Base-by-base conservation (phyloP, 2,888 invertebrate species). In the Sinohyriopsis cumingii region DNA sequence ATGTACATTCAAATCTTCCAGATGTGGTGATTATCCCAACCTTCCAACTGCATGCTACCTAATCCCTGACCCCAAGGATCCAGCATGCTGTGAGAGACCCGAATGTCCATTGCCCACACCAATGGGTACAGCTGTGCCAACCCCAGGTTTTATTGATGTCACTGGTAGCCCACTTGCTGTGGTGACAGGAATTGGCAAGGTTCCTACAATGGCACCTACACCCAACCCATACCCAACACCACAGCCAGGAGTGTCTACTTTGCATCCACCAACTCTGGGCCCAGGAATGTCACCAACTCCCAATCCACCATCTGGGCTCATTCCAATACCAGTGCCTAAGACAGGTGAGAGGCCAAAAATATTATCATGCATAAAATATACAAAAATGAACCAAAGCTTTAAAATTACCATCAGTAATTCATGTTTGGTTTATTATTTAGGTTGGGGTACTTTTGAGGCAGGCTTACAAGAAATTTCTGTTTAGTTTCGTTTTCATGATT, bases 61-160 rank as follows among this genome's bases (percentile, higher is more conserved):
- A 59, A 78, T 81, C 7, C 78, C 83, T n/a, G 82, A 83, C 65
- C 80, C 81, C 20, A 75, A 75, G 12, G 83, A 83, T 60, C 83
- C 83, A 24, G 71, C 76, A 53, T 83, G 83, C 66, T 83, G 83
- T 66, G 73, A 79, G 71, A 72, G 80, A n/a, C 82, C 82, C 6
- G 69, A 76, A 62, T 83, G 83, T 73, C 75, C 76, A 59, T 68
- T 76, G 25, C 63, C 70, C n/a, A 69, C 75, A 62, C 76, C 75
- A 54, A 67, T 66, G 56, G 73, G 72, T 18, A 71, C 76, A 53
- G 71, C 18, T 53, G 45, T 45, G 45, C 77, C 79, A 25, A 77
- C 78, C 60, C 76, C 75, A 53, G 82, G 82, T 24, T 71, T 80
- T 28, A 63, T 78, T 60, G 76, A 74, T 18, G 71, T 73, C 22